These are phyloP conservation scores for Egretta garzetta DNA, from an alignment of 2,113 vertebrate genomes.

Conservation along the genomic window DNA sequence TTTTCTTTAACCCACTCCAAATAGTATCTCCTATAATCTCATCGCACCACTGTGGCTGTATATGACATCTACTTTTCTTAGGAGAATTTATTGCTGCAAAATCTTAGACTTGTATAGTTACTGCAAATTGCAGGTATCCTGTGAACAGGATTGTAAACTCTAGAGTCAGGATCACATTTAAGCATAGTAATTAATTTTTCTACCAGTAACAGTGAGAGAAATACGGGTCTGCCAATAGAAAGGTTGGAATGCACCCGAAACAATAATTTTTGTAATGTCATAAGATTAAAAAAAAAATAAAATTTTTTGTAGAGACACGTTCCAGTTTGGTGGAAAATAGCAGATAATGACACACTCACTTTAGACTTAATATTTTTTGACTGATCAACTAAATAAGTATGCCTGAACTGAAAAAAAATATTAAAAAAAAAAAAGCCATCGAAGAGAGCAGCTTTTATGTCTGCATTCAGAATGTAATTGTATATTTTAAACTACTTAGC, in stretches of 20 bases:
- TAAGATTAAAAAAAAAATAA: background rate
- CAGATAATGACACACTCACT: background rate
- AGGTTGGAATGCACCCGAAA: background rate
- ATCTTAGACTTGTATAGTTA: background rate
- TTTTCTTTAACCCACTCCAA: background rate
- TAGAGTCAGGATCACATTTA: background rate
- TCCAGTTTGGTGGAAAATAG: background rate
- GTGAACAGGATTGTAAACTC: background rate
- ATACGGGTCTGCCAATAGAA: background rate
- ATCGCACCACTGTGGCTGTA: fast-evolving
- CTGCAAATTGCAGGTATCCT: background rate
- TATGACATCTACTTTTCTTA: background rate
- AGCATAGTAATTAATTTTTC: background rate
- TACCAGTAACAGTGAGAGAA: background rate
- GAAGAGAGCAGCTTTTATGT: background rate
- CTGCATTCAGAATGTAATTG: background rate
- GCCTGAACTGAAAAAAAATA: background rate
- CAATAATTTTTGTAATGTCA: background rate
- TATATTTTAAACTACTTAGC: background rate
- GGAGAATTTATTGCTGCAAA: background rate
- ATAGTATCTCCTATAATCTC: background rate
- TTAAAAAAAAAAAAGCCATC: background rate
- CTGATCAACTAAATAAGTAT: background rate
- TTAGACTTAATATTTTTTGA: background rate
- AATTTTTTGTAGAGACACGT: background rate